Evolutionary conservation across 2,797 vertebrate genomes (phyloP), one percentile per base, ranked within the genome.

Genomic region (Pygocentrus nattereri): DNA sequence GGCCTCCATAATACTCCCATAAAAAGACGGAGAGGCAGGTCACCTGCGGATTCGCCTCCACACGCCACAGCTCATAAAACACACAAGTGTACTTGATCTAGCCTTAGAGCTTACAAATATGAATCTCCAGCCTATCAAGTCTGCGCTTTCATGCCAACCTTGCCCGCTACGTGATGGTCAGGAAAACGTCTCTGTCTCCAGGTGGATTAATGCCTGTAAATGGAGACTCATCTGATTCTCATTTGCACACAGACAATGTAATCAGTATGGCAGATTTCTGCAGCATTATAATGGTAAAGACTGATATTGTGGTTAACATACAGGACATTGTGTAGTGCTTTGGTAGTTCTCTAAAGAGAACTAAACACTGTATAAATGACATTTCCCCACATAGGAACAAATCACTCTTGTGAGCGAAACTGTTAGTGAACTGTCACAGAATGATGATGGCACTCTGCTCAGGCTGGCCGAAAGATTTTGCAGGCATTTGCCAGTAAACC

Each of bases 1-100:
- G 79, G 34, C 70, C 81, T 67, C 79, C 71, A 87, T 89, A 88
- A 88, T 88, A 80, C 54, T 49, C 62, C 76, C 67, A 86, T 89
- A 88, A 88, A 80, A 88, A 88, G 75, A 83, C 58, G 61, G 76
- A 83, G 74, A 76, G 82, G 74, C 83, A 72, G 87, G 74, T 85
- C 47, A 81, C 61, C 80, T 85, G 88, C 85, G 61, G 56, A 68
- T 76, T 76, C 78, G 72, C 74, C 82, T 78, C 78, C 58, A 78
- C 69, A 47, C 19, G 56, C 70, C 74, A 77, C 58, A 25, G 68
- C 77, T 75, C 78, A 69, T 81, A 88, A 84, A 86, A 72, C 80
- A 83, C 75, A 41, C 56, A 70, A 76, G 74, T 41, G 59, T 81
- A 80, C 25, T 56, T 58, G 56, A 81, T 79, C 74, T 74, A 59